These are phyloP conservation scores for Catocala fraxini DNA, from an alignment of 2,888 invertebrate species.

Conservation along the genomic window DNA sequence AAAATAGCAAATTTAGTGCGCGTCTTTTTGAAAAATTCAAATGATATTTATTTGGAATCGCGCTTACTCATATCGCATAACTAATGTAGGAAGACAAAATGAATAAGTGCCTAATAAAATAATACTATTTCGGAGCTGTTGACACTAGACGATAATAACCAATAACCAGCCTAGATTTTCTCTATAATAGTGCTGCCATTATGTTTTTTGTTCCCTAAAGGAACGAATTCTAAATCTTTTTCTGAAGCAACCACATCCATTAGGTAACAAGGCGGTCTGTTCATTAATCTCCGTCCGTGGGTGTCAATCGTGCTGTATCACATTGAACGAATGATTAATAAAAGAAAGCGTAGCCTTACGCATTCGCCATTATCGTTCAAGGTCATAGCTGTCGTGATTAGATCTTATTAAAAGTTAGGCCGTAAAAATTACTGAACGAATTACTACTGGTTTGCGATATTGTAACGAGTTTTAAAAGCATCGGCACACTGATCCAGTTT, in stretches of 20 bases:
- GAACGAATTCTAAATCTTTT: background rate
- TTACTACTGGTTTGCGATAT: conserved; percentile 36
- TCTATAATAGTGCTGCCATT: too few species aligned
- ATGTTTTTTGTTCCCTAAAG: background rate
- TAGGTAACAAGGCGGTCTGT: conserved; percentile 9
- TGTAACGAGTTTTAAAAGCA: conserved; percentile 7
- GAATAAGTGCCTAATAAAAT: too few species aligned
- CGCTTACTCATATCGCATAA: too few species aligned
- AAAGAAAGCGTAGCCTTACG: conserved; percentile 46
- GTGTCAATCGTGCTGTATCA: conserved; percentile 30
- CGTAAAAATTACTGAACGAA: conserved; percentile 35
- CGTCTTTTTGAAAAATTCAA: too few species aligned
- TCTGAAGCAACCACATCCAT: background rate
- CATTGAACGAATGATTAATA: conserved; percentile 36
- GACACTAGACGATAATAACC: too few species aligned
- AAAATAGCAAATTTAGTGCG: too few species aligned
- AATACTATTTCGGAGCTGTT: too few species aligned
- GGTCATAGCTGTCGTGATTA: conserved; percentile 62
- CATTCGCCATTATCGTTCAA: conserved; percentile 53
- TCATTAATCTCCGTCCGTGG: conserved; percentile 28
- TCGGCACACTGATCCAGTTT: conserved; percentile 1
- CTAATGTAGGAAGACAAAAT: too few species aligned
- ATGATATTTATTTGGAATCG: too few species aligned
- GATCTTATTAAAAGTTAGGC: conserved; percentile 56
- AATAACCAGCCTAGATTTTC: too few species aligned